Evolutionary conservation across 2,888 invertebrate genomes (phyloP).

Genomic region (Nudaria mundana): DNA sequence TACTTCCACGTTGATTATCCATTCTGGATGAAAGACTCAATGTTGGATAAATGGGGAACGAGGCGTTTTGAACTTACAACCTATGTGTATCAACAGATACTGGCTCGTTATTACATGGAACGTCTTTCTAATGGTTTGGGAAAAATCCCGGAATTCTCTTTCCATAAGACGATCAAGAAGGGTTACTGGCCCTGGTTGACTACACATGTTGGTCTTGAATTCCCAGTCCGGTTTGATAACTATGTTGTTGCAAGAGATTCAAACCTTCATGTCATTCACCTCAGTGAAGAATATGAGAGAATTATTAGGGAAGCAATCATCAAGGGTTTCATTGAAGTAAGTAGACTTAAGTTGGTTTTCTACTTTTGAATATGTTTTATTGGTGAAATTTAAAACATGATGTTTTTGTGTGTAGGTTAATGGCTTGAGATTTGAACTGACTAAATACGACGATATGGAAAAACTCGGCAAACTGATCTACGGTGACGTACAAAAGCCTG

Average conservation of each 20-base stretch:
- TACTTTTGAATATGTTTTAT: too few species aligned
- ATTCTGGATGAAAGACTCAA: slow-evolving; percentile 81
- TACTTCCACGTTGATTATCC: slow-evolving; percentile 82
- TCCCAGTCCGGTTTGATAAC: slow-evolving; percentile 75
- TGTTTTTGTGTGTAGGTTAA: slow-evolving; percentile 44
- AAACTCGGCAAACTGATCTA: slow-evolving; percentile 77
- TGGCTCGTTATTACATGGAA: slow-evolving; percentile 82
- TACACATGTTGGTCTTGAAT: slow-evolving; percentile 77
- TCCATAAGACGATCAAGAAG: slow-evolving; percentile 60
- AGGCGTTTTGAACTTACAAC: slow-evolving; percentile 80
- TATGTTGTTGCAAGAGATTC: slow-evolving; percentile 51
- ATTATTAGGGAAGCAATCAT: slow-evolving; percentile 82
- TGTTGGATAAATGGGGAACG: slow-evolving; percentile 53
- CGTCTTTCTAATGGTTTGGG: slow-evolving; percentile 76
- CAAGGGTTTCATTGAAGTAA: slow-evolving; percentile 74
- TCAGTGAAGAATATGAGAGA: slow-evolving; percentile 68
- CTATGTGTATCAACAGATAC: slow-evolving; percentile 84
- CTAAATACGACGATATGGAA: slow-evolving; percentile 74
- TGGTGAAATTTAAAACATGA: too few species aligned
- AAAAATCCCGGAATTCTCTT: slow-evolving; percentile 66
- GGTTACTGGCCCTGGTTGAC: slow-evolving; percentile 82
- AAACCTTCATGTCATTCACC: slow-evolving; percentile 46
- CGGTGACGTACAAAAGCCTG: slow-evolving; percentile 64
- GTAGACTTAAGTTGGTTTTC: slow-evolving; percentile 13
- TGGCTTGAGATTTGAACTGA: slow-evolving; percentile 57